Percentiles rank a stretch among this genome's conserved stretches.
Conservation (phyloP, 2,797 vertebrate genomes). For the Poecilia gillii region DNA sequence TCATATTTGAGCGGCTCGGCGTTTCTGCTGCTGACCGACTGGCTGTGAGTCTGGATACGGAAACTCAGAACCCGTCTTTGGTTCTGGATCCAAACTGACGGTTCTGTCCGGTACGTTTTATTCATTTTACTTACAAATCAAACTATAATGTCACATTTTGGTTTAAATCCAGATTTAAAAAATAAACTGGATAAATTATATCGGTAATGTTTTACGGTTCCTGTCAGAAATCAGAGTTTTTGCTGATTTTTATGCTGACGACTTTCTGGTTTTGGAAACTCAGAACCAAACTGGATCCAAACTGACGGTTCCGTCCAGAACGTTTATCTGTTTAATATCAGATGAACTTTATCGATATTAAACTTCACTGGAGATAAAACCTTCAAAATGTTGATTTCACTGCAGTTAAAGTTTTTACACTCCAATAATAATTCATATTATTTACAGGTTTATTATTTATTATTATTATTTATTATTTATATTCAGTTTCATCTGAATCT, state of each 20-base stretch:
- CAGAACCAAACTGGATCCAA: too few species aligned
- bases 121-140: neutral
- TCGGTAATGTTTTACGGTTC: too few species aligned
- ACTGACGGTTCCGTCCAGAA: too few species aligned
- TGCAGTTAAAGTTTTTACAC: neutral
- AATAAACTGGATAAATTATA: too few species aligned
- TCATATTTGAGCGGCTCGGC: neutral
- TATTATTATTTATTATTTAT: too few species aligned
- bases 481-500: too few species aligned
- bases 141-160: neutral
- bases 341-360: neutral
- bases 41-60: neutral
- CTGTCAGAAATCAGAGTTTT: too few species aligned
- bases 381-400: neutral
- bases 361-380: neutral
- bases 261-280: too few species aligned
- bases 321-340: neutral
- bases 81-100: conserved; percentile 8
- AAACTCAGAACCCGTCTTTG: neutral
- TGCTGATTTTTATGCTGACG: too few species aligned
- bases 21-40: neutral
- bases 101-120: conserved; percentile 3
- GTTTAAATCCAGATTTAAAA: neutral
- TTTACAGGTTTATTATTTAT: neutral
- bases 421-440: neutral